A percentile compares a stretch with the other conserved stretches of the same genome.
Evolutionary conservation across 2,888 invertebrate genomes (phyloP).

Genomic region (Enchytraeus crypticus): DNA sequence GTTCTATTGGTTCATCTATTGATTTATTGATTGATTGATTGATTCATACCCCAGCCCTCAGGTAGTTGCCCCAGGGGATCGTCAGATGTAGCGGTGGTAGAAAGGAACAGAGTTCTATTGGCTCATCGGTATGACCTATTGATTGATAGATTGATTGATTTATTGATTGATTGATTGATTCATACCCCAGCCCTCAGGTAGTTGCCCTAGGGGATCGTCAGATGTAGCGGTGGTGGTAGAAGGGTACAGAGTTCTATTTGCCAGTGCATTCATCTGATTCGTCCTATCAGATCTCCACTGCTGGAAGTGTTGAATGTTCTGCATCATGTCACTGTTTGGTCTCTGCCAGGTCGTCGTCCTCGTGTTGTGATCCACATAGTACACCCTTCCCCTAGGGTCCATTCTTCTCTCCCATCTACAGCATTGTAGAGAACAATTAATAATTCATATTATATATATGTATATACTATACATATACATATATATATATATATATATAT

Average conservation of each 20-base stretch:
- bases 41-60: constrained; percentile 78
- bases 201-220: constrained; percentile 63
- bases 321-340: constrained; percentile 58
- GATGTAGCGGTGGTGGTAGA: constrained; percentile 36
- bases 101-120: constrained; percentile 39
- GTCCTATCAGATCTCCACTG: constrained; percentile 73
- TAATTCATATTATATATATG: no score
- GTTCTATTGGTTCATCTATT: no score
- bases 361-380: constrained; percentile 98
- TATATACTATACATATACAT: no score
- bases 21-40: no score
- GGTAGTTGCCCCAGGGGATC: constrained; percentile 73
- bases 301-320: constrained; percentile 58
- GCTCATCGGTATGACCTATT: constrained; percentile 42
- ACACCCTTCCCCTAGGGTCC: constrained; percentile 75
- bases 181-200: constrained; percentile 83
- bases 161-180: no score
- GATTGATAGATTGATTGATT: no score
- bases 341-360: constrained; percentile 88
- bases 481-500: no score
- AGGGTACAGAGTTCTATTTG: constrained; percentile 37
- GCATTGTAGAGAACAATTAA: no score
- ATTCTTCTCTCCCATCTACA: constrained; percentile 77
- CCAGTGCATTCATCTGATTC: constrained; percentile 34
- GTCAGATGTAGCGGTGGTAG: constrained; percentile 36